Evolutionary conservation across 2,888 invertebrate genomes (phyloP).

Genomic region (Ophonus ardosiacus): DNA sequence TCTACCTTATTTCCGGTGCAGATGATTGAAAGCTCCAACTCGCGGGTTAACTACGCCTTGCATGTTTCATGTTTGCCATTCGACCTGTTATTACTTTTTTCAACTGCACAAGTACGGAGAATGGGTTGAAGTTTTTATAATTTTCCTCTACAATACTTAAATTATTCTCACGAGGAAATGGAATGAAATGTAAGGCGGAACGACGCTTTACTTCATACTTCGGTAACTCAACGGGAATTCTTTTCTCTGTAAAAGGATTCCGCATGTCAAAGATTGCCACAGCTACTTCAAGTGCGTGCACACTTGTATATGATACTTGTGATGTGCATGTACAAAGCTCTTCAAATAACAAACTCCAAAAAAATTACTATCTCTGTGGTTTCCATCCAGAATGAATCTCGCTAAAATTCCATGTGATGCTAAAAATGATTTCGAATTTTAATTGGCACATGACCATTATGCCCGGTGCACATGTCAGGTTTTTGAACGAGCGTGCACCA

Average conservation of each 20-base stretch:
- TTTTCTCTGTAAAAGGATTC: slow-evolving; percentile 23
- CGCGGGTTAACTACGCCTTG: slow-evolving; percentile 47
- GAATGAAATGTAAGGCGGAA: slow-evolving; percentile 6
- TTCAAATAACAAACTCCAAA: background rate
- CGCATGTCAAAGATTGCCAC: slow-evolving; percentile 53
- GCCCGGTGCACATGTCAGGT: no score
- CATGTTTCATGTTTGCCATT: slow-evolving; percentile 56
- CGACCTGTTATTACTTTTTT: slow-evolving; percentile 40
- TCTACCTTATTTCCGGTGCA: slow-evolving; percentile 62
- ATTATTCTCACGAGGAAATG: slow-evolving; percentile 3
- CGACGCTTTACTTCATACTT: background rate
- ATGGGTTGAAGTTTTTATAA: slow-evolving; percentile 14
- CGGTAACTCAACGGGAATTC: background rate
- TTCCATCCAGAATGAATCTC: background rate
- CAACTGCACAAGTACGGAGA: slow-evolving; percentile 17
- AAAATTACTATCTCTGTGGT: background rate
- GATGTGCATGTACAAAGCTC: slow-evolving; percentile 3
- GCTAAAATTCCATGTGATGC: background rate
- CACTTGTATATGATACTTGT: background rate
- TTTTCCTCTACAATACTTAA: slow-evolving; percentile 2
- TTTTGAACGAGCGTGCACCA: no score
- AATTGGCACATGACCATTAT: no score
- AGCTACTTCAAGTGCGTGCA: background rate
- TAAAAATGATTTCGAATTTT: no score
- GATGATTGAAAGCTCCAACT: slow-evolving; percentile 58